These are phyloP conservation scores for Scatophagus argus DNA, from an alignment of 2,113 vertebrate species.

Conservation along the genomic window DNA sequence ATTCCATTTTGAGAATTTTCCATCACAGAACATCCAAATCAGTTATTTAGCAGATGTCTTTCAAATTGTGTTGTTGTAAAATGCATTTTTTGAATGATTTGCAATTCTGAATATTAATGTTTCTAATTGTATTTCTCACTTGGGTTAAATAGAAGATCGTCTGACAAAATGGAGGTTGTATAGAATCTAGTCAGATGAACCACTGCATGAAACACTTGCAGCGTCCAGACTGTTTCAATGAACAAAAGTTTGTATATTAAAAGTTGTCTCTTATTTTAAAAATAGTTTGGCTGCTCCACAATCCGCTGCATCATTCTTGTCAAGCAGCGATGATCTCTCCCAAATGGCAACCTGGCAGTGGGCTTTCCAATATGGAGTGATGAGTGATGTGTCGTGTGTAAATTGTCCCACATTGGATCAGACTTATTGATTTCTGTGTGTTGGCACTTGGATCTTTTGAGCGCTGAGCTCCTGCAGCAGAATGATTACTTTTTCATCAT, in stretches of 20 bases:
- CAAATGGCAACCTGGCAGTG: conserved; percentile 54
- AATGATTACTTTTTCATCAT: conserved; percentile 84
- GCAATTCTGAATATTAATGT: conserved; percentile 55
- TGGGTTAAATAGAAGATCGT: conserved; percentile 39
- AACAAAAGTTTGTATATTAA: conserved; percentile 35
- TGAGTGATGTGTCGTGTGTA: conserved; percentile 77
- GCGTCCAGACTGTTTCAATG: background rate
- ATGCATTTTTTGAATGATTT: conserved; percentile 51
- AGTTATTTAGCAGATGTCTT: conserved; percentile 59
- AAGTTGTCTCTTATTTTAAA: conserved; percentile 33
- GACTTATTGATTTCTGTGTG: conserved; percentile 82
- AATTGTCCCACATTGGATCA: conserved; percentile 82
- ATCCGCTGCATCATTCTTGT: conserved; percentile 54
- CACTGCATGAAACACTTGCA: conserved; percentile 36
- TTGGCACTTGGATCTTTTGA: conserved; percentile 71
- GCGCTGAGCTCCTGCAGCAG: conserved; percentile 58
- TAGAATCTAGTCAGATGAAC: conserved; percentile 35
- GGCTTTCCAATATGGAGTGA: conserved; percentile 76
- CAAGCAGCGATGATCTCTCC: conserved; percentile 44
- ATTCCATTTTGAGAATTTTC: conserved; percentile 34
- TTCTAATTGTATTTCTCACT: conserved; percentile 21
- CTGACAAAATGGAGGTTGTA: conserved; percentile 40
- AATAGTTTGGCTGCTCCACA: conserved; percentile 43
- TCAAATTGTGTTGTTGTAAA: conserved; percentile 57
- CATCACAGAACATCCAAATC: conserved; percentile 44